Base-by-base conservation (phyloP, 1,140 invertebrate species). In the Drosophila pseudoananassae region DNA sequence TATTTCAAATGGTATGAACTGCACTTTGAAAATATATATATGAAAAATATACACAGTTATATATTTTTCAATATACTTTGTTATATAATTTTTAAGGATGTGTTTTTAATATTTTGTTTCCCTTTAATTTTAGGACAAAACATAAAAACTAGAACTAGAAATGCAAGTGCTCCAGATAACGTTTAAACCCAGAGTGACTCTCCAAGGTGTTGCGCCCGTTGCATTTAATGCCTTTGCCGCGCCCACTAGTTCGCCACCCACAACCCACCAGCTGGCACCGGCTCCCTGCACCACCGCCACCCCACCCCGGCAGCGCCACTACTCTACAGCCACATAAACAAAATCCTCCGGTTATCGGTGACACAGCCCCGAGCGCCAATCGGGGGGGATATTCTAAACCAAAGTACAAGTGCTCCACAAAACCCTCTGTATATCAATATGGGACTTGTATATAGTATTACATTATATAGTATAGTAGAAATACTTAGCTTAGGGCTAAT, bases 101-200 rank as follows among this genome's bases (percentile, higher is more conserved):
- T 33, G n/a, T 36, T 12, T 36, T 4, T 36, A 36, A 12, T 36
- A 36, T 4, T 10, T 36, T 12, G 9, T 36, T 36, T 36, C 12
- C 12, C 2, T 10, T 10, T 36, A n/a, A 10, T 36, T 36, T 12
- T 3, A 36, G 10, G 10, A 36, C n/a, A n/a, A n/a, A n/a, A n/a
- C n/a, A n/a, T n/a, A n/a, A 36, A 10, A 36, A n/a, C 14, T n/a
- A 53, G 25, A 5, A 43, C 38, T 40, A 23, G 33, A 17, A 54
- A 55, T 20, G 59, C 63, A 66, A 65, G 63, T 57, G 63, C 36
- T 46, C 63, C n/a, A 64, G 63, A 66, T 66, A 66, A 64, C 45
- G 46, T 33, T 9, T 27, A 64, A 66, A 23, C 58, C 33, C 51
- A 43, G 33, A 66, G 46, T 66, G 63, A 7, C 46, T 46, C 33